phyloP scores from a whole-genome alignment of 2,113 vertebrate species.

The Chionomys nivalis region DNA sequence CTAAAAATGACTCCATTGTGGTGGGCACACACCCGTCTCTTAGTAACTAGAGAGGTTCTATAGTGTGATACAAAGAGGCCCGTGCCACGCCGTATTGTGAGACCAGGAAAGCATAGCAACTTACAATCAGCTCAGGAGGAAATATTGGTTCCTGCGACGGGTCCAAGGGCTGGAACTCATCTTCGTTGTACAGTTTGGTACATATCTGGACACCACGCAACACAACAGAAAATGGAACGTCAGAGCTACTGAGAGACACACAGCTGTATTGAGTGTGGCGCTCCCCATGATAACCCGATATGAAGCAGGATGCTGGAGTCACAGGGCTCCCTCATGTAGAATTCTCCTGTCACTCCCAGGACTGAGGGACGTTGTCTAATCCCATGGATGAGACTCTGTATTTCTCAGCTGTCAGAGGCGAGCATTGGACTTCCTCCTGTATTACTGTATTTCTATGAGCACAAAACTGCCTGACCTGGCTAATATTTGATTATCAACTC shows the following conservation, averaged over 20 bases:
- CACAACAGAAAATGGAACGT: background rate
- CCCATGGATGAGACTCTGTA: background rate
- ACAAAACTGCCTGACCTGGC: background rate
- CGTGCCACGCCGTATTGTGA: background rate
- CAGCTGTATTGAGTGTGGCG: background rate
- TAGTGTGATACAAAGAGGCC: background rate
- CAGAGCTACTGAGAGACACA: background rate
- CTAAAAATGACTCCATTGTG: background rate
- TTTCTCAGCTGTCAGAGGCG: background rate
- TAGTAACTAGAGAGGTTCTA: background rate
- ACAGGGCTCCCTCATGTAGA: background rate
- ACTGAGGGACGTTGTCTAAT: background rate
- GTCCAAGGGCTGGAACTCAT: constrained; percentile 86
- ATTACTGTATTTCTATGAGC: background rate
- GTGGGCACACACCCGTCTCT: background rate
- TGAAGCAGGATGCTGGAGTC: background rate
- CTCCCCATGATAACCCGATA: background rate
- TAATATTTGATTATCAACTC: background rate
- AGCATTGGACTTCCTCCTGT: background rate
- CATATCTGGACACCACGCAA: constrained; percentile 68
- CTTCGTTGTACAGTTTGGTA: constrained; percentile 85
- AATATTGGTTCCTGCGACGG: constrained; percentile 92
- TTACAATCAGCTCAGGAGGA: constrained; percentile 91
- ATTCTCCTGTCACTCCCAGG: background rate
- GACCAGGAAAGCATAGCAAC: constrained; percentile 19